Percentiles rank a stretch among this genome's conserved stretches.
Evolutionary conservation across 2,113 vertebrate genomes (phyloP).

Genomic region (Ursus arctos): DNA sequence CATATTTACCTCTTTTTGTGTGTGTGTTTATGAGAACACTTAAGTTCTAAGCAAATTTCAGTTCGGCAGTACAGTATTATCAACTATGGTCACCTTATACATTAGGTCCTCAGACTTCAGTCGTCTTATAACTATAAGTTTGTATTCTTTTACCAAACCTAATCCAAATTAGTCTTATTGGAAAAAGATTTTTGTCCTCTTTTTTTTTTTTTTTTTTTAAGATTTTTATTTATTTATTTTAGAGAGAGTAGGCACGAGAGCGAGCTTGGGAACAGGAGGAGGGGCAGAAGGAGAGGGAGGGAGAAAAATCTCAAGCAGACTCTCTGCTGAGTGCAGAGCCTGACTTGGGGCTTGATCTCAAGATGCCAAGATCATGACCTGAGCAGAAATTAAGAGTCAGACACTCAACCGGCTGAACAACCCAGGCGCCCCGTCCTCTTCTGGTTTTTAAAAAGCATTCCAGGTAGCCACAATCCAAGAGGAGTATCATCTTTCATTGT

Average conservation of each 20-base stretch:
- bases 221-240: neutral
- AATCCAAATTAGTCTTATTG: neutral
- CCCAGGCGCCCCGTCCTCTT: neutral
- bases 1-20: neutral
- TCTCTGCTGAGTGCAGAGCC: neutral
- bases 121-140: neutral
- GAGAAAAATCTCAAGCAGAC: neutral
- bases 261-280: neutral
- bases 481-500: neutral
- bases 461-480: neutral
- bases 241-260: neutral
- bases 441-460: neutral
- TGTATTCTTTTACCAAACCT: neutral
- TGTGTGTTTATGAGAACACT: neutral
- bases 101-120: neutral
- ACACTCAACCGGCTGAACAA: neutral
- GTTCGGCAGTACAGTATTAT: neutral
- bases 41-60: neutral
- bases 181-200: neutral
- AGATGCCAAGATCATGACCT: neutral
- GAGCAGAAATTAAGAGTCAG: neutral
- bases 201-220: neutral
- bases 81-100: neutral
- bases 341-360: neutral
- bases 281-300: neutral